Percentiles rank a stretch among this genome's conserved stretches.
These are phyloP conservation scores for Gymnorhina tibicen DNA, from an alignment of 2,113 vertebrate species.

Conservation along the genomic window DNA sequence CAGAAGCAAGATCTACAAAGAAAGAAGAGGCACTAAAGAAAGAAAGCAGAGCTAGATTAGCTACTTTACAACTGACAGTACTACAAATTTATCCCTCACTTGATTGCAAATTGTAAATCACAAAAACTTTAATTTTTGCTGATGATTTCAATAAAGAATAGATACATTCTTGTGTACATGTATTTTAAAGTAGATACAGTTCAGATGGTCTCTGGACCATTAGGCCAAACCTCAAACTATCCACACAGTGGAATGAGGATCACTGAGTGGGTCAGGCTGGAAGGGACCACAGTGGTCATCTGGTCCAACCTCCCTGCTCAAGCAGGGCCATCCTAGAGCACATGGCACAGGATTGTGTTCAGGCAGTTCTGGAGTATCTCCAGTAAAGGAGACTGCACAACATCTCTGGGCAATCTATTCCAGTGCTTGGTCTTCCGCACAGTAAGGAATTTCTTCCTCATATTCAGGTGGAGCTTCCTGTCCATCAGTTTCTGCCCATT, in stretches of 20 bases:
- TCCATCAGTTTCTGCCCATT: neutral
- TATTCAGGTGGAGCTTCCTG: neutral
- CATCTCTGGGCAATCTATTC: neutral
- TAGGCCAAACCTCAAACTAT: neutral
- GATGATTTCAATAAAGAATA: neutral
- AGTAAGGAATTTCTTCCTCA: neutral
- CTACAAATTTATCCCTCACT: neutral
- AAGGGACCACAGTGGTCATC: neutral
- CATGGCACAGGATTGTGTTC: neutral
- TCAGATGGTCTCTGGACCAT: neutral
- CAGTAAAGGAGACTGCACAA: neutral
- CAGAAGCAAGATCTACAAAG: neutral
- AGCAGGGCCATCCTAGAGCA: neutral
- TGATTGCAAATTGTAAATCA: neutral
- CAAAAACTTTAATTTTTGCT: neutral
- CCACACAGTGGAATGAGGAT: neutral
- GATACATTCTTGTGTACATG: neutral
- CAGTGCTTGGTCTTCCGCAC: neutral
- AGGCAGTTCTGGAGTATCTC: neutral
- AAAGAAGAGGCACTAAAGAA: neutral
- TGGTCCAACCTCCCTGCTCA: neutral
- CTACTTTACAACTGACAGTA: neutral
- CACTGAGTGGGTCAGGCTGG: neutral
- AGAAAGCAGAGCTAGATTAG: neutral
- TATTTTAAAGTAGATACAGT: neutral